Evolutionary conservation across 2,113 vertebrate genomes (phyloP).

Genomic region (Orthonyx spaldingii): DNA sequence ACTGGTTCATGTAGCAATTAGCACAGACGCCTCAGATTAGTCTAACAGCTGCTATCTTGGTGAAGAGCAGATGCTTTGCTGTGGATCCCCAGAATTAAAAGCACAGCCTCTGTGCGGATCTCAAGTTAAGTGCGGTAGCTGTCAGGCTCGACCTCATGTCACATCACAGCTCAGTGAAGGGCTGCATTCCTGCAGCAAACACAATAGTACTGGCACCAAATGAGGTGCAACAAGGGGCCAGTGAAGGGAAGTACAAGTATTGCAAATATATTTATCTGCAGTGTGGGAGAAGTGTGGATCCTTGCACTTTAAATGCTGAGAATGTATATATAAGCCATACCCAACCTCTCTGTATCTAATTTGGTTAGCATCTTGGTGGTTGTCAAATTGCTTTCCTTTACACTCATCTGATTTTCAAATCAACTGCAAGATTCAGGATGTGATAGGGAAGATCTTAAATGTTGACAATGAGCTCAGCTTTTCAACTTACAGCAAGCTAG

Average conservation of each 20-base stretch:
- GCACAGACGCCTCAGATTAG: neutral
- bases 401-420: constrained; percentile 69
- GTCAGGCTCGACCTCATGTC: neutral
- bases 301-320: neutral
- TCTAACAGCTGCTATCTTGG: neutral
- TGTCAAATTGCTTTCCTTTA: constrained; percentile 56
- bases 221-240: neutral
- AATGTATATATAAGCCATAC: neutral
- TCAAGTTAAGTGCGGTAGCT: neutral
- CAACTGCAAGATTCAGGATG: constrained; percentile 66
- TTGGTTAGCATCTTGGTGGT: constrained; percentile 19
- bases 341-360: neutral
- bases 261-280: neutral
- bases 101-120: neutral
- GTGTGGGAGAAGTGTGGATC: neutral
- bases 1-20: neutral
- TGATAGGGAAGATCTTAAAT: constrained; percentile 61
- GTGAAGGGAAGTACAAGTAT: neutral
- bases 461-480: constrained; percentile 60
- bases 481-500: constrained; percentile 57
- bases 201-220: neutral
- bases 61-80: neutral
- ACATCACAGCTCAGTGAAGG: neutral
- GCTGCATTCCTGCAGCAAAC: neutral
- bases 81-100: neutral